phyloP scores from a whole-genome alignment of 2,888 invertebrate genomes.

The Melinaea marsaeus region DNA sequence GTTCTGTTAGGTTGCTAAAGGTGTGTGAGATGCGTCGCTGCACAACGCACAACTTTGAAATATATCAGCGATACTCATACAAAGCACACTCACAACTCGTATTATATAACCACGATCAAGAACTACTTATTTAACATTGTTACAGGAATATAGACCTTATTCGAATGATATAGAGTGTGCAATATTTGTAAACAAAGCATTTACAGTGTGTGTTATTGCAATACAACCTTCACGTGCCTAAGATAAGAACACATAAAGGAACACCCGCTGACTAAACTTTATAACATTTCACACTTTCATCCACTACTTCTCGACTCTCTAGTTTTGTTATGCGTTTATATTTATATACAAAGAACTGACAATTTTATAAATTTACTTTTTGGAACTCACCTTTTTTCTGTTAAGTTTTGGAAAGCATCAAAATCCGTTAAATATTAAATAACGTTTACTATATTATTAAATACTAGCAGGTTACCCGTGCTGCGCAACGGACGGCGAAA shows the following conservation, averaged over 20 bases:
- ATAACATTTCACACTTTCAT: too few species aligned
- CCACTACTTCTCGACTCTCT: too few species aligned
- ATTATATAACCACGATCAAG: conserved; percentile 44
- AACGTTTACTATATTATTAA: too few species aligned
- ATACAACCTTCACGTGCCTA: conserved; percentile 47
- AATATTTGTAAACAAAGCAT: conserved; percentile 12
- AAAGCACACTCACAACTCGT: conserved; percentile 66
- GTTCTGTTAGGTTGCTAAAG: too few species aligned
- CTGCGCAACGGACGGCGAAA: too few species aligned
- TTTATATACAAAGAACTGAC: too few species aligned
- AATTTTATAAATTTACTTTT: too few species aligned
- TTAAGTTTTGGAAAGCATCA: too few species aligned
- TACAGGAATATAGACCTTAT: conserved; percentile 15
- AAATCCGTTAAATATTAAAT: too few species aligned
- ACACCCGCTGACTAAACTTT: conserved; percentile 49
- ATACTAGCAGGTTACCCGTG: too few species aligned
- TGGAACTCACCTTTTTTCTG: too few species aligned
- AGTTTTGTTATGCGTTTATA: too few species aligned
- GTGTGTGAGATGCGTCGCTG: conserved; percentile 24
- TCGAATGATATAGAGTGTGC: conserved; percentile 10
- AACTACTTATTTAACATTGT: conserved; percentile 33
- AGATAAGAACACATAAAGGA: conserved; percentile 72
- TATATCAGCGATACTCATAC: conserved; percentile 72
- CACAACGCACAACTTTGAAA: conserved; percentile 63
- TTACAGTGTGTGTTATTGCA: conserved; percentile 15